These are phyloP conservation scores for Sarcophaga rosellei DNA, from an alignment of 2,888 invertebrate genomes.

Conservation along the genomic window DNA sequence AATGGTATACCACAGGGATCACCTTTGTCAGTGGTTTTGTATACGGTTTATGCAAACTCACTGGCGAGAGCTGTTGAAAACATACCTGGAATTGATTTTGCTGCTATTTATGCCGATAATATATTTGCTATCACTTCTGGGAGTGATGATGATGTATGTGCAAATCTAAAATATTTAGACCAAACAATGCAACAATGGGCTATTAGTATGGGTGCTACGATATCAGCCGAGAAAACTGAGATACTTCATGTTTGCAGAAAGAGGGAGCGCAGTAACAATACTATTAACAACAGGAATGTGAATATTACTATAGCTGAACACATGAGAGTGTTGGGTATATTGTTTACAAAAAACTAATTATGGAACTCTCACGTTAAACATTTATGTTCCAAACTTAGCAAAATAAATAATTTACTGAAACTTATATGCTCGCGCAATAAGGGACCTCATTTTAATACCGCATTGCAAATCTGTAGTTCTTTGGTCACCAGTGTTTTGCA, in stretches of 20 bases:
- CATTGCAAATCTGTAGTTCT: conserved; percentile 38
- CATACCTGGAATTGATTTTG: neutral
- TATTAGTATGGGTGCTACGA: too few species aligned
- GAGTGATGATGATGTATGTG: neutral
- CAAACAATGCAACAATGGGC: conserved; percentile 14
- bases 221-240: conserved; percentile 4
- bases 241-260: conserved; percentile 34
- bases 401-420: conserved; percentile 17
- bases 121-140: conserved; percentile 45
- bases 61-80: neutral
- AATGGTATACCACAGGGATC: neutral
- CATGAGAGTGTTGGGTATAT: neutral
- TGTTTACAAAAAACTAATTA: conserved; percentile 3
- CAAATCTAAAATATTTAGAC: conserved; percentile 11
- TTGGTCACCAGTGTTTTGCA: conserved; percentile 22
- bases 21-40: neutral
- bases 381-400: neutral
- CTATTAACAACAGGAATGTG: neutral
- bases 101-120: conserved; percentile 41
- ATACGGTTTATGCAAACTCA: neutral
- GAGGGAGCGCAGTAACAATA: conserved; percentile 3
- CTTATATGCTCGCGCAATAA: conserved; percentile 15
- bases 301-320: neutral
- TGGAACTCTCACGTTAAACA: conserved; percentile 8
- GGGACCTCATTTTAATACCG: conserved; percentile 34